phyloP scores from a whole-genome alignment of 2,113 vertebrate species.

The Bujurquina vittata region DNA sequence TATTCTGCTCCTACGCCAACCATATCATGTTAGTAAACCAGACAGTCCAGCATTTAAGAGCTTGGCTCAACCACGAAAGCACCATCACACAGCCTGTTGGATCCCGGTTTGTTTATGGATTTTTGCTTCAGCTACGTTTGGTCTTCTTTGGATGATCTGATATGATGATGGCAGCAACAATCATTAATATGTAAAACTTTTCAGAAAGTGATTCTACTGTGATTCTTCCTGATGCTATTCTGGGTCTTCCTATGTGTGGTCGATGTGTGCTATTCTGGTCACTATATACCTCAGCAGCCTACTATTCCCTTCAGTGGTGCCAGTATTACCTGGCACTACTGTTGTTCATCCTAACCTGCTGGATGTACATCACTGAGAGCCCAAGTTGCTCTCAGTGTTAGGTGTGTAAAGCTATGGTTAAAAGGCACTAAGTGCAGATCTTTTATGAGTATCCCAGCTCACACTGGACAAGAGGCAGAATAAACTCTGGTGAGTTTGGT shows the following conservation, averaged over 20 bases:
- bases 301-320: too few species aligned
- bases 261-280: neutral
- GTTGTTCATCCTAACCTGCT: neutral
- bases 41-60: neutral
- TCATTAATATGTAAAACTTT: neutral
- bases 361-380: neutral
- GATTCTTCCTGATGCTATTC: neutral
- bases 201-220: neutral
- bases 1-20: neutral
- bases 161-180: fast-evolving
- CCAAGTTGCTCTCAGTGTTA: neutral
- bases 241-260: neutral
- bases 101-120: neutral
- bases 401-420: neutral
- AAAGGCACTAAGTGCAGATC: neutral
- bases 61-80: neutral
- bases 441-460: neutral
- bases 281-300: too few species aligned
- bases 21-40: neutral
- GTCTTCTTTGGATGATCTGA: neutral
- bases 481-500: neutral
- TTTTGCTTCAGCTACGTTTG: neutral
- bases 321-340: neutral
- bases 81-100: neutral
- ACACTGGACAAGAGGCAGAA: neutral